Evolutionary conservation across 2,888 invertebrate genomes (phyloP).

Genomic region (Phortica magna): DNA sequence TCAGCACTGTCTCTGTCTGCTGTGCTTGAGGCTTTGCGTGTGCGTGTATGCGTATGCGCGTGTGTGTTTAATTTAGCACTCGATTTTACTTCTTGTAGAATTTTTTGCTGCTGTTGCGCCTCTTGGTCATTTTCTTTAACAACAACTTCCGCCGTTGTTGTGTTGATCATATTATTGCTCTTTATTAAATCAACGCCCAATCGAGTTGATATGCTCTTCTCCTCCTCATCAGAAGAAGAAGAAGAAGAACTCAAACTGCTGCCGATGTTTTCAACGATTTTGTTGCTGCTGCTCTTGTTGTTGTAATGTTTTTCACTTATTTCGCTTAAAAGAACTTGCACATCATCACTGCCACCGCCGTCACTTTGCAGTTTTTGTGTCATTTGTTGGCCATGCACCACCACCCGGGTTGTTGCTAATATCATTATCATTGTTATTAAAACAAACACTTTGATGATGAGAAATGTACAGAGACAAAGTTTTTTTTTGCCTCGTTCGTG

Average conservation of each 20-base stretch:
- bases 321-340: constrained; percentile 5
- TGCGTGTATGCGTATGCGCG: too few species aligned
- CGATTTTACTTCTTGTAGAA: constrained; percentile 13
- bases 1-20: background rate
- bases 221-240: background rate
- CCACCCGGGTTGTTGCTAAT: background rate
- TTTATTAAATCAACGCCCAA: constrained; percentile 29
- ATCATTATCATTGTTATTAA: constrained; percentile 17
- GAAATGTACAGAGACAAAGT: background rate
- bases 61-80: constrained; percentile 19
- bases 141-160: constrained; percentile 24
- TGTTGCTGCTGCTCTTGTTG: constrained; percentile 11
- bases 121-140: constrained; percentile 31
- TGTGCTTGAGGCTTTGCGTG: too few species aligned
- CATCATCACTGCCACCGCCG: background rate
- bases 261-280: constrained; percentile 2
- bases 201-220: constrained; percentile 4
- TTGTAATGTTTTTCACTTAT: background rate
- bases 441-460: constrained; percentile 3
- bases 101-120: constrained; percentile 37
- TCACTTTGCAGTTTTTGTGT: background rate
- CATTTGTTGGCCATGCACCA: background rate
- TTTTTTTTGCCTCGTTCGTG: background rate
- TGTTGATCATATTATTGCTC: constrained; percentile 11
- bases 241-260: background rate